Evolutionary conservation across 2,113 vertebrate genomes (phyloP).

Genomic region (Sylvilagus bachmani): DNA sequence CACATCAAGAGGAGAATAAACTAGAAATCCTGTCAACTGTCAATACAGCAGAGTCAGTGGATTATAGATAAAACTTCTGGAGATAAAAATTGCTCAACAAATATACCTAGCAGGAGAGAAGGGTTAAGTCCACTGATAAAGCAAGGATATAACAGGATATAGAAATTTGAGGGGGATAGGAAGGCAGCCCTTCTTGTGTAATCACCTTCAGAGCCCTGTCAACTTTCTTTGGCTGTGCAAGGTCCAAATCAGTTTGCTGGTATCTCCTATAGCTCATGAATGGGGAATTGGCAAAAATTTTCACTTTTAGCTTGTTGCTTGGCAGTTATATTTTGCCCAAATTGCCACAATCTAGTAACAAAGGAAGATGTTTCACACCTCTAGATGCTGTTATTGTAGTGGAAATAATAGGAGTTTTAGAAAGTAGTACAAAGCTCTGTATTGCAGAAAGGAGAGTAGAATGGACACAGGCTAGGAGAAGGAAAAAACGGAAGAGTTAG

Average conservation of each 20-base stretch:
- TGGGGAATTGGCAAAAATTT: neutral
- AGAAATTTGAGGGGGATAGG: neutral
- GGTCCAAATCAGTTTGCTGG: neutral
- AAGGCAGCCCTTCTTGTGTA: neutral
- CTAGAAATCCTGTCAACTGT: neutral
- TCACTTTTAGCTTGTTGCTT: neutral
- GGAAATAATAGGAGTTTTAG: neutral
- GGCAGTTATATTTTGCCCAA: neutral
- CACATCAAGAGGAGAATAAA: neutral
- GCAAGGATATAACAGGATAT: neutral
- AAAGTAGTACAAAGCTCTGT: neutral
- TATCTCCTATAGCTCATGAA: neutral
- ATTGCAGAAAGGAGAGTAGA: neutral
- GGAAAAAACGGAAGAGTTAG: neutral
- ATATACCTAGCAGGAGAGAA: neutral
- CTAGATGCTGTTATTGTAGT: neutral
- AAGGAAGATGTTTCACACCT: neutral
- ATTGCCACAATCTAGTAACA: neutral
- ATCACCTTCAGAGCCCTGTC: neutral
- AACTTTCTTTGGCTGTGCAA: neutral
- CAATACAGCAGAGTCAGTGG: neutral
- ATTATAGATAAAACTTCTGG: neutral
- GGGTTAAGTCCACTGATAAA: neutral
- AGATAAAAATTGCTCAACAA: neutral
- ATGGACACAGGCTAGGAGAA: neutral